Evolutionary conservation across 1,140 invertebrate genomes (phyloP).

Genomic region (Belonocnema kinseyi): DNA sequence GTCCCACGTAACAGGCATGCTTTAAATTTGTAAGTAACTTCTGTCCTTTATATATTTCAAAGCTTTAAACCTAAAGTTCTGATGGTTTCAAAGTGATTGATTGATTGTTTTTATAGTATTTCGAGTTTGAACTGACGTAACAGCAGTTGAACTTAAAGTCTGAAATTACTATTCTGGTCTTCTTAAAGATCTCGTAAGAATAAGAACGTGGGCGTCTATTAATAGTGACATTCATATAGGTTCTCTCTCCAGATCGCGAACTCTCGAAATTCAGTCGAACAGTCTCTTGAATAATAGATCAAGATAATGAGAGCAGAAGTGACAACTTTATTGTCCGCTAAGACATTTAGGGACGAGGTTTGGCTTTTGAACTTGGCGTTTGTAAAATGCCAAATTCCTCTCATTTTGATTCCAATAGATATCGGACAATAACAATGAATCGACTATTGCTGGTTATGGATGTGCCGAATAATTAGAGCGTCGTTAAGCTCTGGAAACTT

Average conservation of each 20-base stretch:
- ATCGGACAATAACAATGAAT: constrained; percentile 6
- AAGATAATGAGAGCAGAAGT: not conserved
- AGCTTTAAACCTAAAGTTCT: too few species aligned
- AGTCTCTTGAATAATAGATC: constrained; percentile 33
- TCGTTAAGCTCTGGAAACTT: not conserved
- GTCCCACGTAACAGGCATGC: too few species aligned
- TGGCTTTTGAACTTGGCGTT: constrained; percentile 26
- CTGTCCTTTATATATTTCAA: too few species aligned
- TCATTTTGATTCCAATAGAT: constrained; percentile 1
- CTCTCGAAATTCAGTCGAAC: constrained; percentile 6
- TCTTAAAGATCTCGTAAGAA: constrained; percentile 49
- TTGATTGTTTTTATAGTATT: not conserved
- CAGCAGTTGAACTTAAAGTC: constrained; percentile 44
- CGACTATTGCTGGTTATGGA: constrained; percentile 8
- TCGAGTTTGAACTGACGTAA: not conserved
- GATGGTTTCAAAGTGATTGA: too few species aligned
- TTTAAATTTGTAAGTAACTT: not conserved
- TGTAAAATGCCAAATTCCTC: not conserved
- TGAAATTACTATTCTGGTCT: constrained; percentile 57
- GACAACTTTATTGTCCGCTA: constrained; percentile 27
- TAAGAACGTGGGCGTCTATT: constrained; percentile 52
- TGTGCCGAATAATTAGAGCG: constrained; percentile 20
- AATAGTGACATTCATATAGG: constrained; percentile 43
- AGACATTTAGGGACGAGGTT: constrained; percentile 9
- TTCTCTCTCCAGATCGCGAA: constrained; percentile 1